Percentiles rank a stretch among this genome's conserved stretches.
Conservation (phyloP, 2,797 vertebrate genomes). For the Amazona ochrocephala region DNA sequence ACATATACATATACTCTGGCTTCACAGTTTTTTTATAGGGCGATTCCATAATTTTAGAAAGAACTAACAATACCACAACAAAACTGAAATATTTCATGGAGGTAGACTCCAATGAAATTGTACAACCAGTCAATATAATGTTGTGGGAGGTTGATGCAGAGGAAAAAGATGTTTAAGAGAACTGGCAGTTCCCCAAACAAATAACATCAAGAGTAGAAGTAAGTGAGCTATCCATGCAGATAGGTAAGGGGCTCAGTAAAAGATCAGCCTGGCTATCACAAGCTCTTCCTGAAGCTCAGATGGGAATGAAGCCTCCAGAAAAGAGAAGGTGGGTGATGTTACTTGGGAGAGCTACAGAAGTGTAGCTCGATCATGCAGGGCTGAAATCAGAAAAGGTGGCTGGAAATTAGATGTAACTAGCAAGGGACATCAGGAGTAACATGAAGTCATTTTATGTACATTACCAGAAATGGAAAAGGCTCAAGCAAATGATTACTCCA, state of each 20-base stretch:
- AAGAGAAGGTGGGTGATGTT: background rate
- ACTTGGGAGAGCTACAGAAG: background rate
- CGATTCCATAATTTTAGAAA: background rate
- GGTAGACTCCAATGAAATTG: background rate
- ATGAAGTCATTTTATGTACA: background rate
- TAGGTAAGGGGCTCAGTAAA: background rate
- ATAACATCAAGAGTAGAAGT: background rate
- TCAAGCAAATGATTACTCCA: background rate
- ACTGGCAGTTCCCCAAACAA: background rate
- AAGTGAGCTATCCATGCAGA: background rate
- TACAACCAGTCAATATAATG: background rate
- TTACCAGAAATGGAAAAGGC: background rate
- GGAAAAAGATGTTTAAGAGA: background rate
- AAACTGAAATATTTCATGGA: background rate
- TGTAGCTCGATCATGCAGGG: fast-evolving
- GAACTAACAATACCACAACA: background rate
- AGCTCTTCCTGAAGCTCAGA: background rate
- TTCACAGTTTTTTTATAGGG: background rate
- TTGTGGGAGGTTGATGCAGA: background rate
- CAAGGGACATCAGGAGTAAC: background rate
- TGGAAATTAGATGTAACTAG: background rate
- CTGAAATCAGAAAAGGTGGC: background rate
- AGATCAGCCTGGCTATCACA: background rate
- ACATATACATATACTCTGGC: background rate
- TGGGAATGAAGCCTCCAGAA: background rate